A percentile compares a stretch with the other conserved stretches of the same genome.
Evolutionary conservation across 2,888 invertebrate genomes (phyloP).

Genomic region (Drosophila robusta): DNA sequence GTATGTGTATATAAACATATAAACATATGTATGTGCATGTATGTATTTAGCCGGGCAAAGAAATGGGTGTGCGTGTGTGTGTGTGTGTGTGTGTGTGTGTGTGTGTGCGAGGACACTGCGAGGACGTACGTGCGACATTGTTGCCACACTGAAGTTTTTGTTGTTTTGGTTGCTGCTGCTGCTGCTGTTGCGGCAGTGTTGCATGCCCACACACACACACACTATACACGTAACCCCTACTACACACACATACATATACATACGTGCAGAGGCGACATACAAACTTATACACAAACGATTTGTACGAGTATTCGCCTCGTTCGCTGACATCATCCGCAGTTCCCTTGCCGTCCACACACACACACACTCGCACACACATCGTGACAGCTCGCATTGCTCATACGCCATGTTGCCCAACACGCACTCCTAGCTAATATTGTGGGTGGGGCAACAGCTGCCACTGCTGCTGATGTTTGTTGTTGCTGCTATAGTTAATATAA

Average conservation of each 20-base stretch:
- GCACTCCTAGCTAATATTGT: constrained; percentile 53
- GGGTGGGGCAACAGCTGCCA: constrained; percentile 22
- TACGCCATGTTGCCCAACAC: constrained; percentile 56
- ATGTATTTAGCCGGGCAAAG: background rate
- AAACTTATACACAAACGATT: constrained; percentile 20
- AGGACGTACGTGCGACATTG: constrained; percentile 76
- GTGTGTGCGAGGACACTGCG: constrained; percentile 71
- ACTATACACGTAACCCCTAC: constrained; percentile 4
- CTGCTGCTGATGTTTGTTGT: constrained; percentile 13
- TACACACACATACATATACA: constrained; percentile 2
- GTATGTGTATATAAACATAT: constrained; percentile 1
- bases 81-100: constrained; percentile 45
- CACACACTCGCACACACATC: constrained; percentile 5
- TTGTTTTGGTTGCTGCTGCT: constrained; percentile 36
- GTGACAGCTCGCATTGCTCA: constrained; percentile 57
- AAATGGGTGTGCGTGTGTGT: constrained; percentile 21
- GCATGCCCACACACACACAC: constrained; percentile 46
- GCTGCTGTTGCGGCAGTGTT: constrained; percentile 64
- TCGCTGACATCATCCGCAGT: constrained; percentile 77
- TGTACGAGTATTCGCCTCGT: constrained; percentile 45
- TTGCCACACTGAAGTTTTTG: constrained; percentile 50
- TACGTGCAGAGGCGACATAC: constrained; percentile 11
- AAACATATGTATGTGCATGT: constrained; percentile 3
- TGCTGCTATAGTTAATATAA: constrained; percentile 6
- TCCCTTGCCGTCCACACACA: constrained; percentile 31